Evolutionary conservation across 2,888 invertebrate genomes (phyloP), one percentile per base, ranked within the genome.

Genomic region (Mythimna pallens): DNA sequence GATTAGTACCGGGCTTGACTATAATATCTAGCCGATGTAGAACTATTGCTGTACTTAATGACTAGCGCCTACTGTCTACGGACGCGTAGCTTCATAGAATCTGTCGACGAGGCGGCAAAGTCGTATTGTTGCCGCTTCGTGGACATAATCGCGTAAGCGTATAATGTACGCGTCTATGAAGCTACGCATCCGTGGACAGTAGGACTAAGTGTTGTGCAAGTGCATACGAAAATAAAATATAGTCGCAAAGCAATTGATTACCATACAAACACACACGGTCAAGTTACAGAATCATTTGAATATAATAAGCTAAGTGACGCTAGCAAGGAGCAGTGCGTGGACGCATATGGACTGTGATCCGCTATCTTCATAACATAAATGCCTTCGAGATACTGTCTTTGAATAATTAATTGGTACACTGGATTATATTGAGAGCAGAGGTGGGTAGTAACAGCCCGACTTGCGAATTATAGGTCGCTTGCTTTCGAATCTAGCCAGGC

Each of bases 291-390:
- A 76, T 72, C 65, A 84, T 84, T 84, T 80, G 78, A 84, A 86
- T 83, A 84, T 78, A 80, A 83, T 86, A 71, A 59, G 57, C 30
- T 25, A 67, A 80, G 30, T 80, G 67, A 70, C 73, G 73, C 50
- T 70, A 43, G 67, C 73, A 61, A 12, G 62, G 55, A 25, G 54
- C 58, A 66, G 20, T 72, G 76, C 69, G 68, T 67, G 17, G 10
- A 20, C 59, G 43, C 65, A 34, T 75, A 83, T 65, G 70, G 81
- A 10, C 43, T 40, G 36, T 22, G 40, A 69, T 59, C 70, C 68
- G 84, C 59, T 68, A 73, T 58, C 55, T 70, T 5, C 4, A 20
- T 22, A 22, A 55, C 52, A 20, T 9, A 1, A 8, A 9, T 61
- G 22, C 34, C 57, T n/a, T 50, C 1, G 30, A 36, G 1, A 22